These are phyloP conservation scores for Sarcophaga rosellei DNA, from an alignment of 2,888 invertebrate species.

Conservation along the genomic window DNA sequence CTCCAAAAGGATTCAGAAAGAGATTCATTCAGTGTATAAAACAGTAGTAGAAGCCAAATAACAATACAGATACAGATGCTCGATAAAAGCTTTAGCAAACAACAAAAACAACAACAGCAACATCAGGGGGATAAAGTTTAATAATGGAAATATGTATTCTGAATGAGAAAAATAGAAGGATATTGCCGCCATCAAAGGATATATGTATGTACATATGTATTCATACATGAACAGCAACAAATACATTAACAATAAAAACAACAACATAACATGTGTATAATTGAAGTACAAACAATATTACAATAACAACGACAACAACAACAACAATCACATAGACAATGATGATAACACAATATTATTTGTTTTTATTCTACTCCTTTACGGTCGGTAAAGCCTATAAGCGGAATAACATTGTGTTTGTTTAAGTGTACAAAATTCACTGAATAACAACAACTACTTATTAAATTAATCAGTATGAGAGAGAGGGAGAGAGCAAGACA, in stretches of 20 bases:
- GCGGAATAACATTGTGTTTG: no score
- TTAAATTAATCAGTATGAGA: no score
- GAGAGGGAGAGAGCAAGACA: no score
- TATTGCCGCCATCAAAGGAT: constrained; percentile 46
- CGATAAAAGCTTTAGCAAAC: neutral
- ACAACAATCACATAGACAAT: no score
- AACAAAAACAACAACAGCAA: neutral
- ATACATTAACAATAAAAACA: neutral
- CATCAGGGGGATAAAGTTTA: constrained; percentile 10
- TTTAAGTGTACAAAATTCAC: no score
- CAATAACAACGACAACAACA: constrained; percentile 14
- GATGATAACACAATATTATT: no score
- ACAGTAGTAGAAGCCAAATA: neutral
- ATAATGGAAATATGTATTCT: constrained; percentile 45
- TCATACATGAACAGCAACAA: constrained; percentile 11
- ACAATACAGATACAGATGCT: constrained; percentile 6
- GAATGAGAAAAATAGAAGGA: constrained; percentile 28
- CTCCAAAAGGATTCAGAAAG: constrained; percentile 46
- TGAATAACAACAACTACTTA: no score
- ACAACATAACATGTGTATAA: constrained; percentile 48
- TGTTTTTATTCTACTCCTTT: no score
- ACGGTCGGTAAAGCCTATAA: no score
- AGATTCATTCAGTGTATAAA: constrained; percentile 8
- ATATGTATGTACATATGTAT: neutral
- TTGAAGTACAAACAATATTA: constrained; percentile 35